A percentile compares a stretch with the other conserved stretches of the same genome.
These are phyloP conservation scores for Plutella xylostella DNA, from an alignment of 2,888 invertebrate genomes.

Conservation along the genomic window DNA sequence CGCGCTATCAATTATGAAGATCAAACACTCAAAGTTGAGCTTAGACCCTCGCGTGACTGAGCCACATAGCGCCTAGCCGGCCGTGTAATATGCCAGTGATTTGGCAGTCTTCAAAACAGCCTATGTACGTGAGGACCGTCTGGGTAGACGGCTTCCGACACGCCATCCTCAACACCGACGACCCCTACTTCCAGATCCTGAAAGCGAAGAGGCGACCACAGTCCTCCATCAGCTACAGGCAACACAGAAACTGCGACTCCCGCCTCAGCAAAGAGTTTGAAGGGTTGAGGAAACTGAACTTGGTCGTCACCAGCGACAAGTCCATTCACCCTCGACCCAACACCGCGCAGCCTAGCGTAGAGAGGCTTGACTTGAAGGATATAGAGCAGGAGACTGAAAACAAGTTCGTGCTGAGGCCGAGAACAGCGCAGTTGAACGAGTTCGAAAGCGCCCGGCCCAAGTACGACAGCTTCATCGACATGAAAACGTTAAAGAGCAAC, in stretches of 20 bases:
- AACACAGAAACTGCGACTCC: constrained; percentile 22
- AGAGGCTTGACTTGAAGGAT: constrained; percentile 41
- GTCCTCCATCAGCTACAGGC: constrained; percentile 41
- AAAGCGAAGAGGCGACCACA: constrained; percentile 36
- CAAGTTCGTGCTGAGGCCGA: constrained; percentile 35
- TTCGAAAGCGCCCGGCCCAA: constrained; percentile 27
- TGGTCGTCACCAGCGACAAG: constrained; percentile 41
- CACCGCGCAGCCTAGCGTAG: constrained; percentile 28
- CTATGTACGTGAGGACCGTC: constrained; percentile 71
- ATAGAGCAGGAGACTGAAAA: constrained; percentile 41
- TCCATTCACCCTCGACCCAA: constrained; percentile 14
- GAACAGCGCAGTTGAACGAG: constrained; percentile 37
- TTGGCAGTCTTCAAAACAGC: constrained; percentile 73
- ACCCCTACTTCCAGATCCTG: constrained; percentile 53
- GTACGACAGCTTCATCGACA: constrained; percentile 29
- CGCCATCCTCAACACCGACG: constrained; percentile 75
- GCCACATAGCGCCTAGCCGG: constrained; percentile 15
- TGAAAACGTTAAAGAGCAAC: constrained; percentile 46
- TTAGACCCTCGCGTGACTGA: constrained; percentile 38
- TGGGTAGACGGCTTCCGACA: constrained; percentile 81
- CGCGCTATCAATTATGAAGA: constrained; percentile 41
- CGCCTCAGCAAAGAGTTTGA: constrained; percentile 36
- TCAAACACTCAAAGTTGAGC: constrained; percentile 24
- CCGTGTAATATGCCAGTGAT: constrained; percentile 63
- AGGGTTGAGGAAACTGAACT: constrained; percentile 37